phyloP scores from a whole-genome alignment of 2,113 vertebrate genomes.

The Columba livia region DNA sequence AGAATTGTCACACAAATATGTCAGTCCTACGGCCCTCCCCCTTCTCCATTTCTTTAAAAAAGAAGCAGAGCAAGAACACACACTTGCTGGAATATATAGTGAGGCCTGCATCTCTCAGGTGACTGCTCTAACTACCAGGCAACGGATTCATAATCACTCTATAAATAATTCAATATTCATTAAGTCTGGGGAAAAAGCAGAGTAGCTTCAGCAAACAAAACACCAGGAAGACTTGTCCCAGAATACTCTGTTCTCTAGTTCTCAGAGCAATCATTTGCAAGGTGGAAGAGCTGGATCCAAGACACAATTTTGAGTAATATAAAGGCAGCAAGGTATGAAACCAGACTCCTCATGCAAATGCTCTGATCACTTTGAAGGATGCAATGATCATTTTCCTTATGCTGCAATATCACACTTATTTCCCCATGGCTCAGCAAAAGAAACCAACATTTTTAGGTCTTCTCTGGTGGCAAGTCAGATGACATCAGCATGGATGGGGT shows the following conservation, averaged over 20 bases:
- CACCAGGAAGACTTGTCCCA: neutral
- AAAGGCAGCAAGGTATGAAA: neutral
- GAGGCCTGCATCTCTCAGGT: neutral
- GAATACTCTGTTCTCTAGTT: neutral
- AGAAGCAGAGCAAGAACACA: neutral
- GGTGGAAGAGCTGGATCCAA: neutral
- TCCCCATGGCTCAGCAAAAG: neutral
- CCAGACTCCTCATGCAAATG: neutral
- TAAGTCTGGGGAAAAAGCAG: neutral
- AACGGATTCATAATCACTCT: slow-evolving; percentile 6
- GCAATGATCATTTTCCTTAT: neutral
- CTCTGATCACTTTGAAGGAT: neutral
- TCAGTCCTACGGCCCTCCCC: neutral
- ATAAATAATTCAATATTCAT: slow-evolving; percentile 45
- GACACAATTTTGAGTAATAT: neutral
- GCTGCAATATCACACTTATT: neutral
- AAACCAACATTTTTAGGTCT: neutral
- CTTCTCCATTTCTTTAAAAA: neutral
- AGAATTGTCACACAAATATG: neutral
- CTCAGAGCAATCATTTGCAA: neutral
- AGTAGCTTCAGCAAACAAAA: neutral
- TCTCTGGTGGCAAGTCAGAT: neutral
- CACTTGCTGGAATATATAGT: neutral
- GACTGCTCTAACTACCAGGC: neutral
- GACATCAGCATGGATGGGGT: neutral